Conservation (phyloP, 2,888 invertebrate genomes). For the Protula sp. region DNA sequence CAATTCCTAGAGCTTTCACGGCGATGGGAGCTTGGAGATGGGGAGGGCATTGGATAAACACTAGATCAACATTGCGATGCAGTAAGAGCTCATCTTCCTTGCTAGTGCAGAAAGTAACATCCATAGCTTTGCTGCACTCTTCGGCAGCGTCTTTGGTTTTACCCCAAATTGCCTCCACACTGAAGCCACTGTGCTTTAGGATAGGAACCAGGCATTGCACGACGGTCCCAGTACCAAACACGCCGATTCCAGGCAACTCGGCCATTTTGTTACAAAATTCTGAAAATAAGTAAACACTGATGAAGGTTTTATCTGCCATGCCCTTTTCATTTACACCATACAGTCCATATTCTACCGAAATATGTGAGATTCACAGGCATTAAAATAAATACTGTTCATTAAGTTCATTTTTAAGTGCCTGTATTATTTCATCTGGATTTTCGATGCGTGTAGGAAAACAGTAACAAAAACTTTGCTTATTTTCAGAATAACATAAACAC, state of each 20-base stretch:
- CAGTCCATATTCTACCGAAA: too few relatives aligned
- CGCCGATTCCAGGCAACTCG: conserved; percentile 78
- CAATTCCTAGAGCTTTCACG: conserved; percentile 91
- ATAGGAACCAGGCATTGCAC: conserved; percentile 84
- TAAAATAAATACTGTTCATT: too few relatives aligned
- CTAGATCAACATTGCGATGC: conserved; percentile 86
- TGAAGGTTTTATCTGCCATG: too few relatives aligned
- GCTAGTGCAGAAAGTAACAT: conserved; percentile 59
- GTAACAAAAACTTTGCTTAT: too few relatives aligned
- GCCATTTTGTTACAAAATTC: conserved; percentile 6
- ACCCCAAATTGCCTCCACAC: conserved; percentile 92
- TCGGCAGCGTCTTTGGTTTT: conserved; percentile 67
- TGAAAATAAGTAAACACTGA: too few relatives aligned
- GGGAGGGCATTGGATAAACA: conserved; percentile 89
- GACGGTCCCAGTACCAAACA: conserved; percentile 84
- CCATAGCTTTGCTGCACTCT: conserved; percentile 70
- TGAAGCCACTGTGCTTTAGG: conserved; percentile 83
- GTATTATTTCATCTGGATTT: too few relatives aligned
- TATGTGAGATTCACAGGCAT: too few relatives aligned
- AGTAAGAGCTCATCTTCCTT: conserved; percentile 77
- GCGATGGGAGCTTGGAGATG: conserved; percentile 92
- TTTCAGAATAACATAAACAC: too few relatives aligned
- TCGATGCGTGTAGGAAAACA: too few relatives aligned
- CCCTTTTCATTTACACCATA: too few relatives aligned
- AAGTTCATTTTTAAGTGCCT: too few relatives aligned